Conservation (phyloP, 2,888 invertebrate genomes). For the Cacoxenus indagator region DNA sequence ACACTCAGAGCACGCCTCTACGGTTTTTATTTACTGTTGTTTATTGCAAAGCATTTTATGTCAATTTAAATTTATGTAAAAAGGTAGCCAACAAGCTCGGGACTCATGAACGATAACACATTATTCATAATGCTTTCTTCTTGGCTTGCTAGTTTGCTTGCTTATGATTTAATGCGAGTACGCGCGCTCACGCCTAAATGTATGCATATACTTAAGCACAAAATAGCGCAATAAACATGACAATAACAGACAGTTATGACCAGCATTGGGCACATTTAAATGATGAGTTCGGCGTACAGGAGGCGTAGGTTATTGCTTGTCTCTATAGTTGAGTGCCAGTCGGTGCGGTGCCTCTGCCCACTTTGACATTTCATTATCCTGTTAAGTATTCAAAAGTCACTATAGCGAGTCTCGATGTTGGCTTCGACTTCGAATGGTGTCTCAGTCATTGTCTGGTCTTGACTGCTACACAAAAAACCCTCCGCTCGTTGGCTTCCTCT, state of each 20-base stretch:
- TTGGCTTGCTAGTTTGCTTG: slow-evolving; percentile 29
- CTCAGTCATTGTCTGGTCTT: not conserved
- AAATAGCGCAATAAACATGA: slow-evolving; percentile 38
- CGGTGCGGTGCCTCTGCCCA: slow-evolving; percentile 47
- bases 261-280: too few species aligned
- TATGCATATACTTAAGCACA: slow-evolving; percentile 58
- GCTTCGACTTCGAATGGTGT: not conserved
- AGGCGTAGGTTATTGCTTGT: not conserved
- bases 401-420: slow-evolving; percentile 29
- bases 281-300: too few species aligned
- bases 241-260: slow-evolving; percentile 35
- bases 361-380: slow-evolving; percentile 66
- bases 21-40: too few species aligned
- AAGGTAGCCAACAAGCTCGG: slow-evolving; percentile 39
- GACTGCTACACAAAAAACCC: not conserved
- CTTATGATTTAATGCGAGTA: slow-evolving; percentile 60
- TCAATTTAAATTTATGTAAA: slow-evolving; percentile 63
- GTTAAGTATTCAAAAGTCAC: slow-evolving; percentile 65
- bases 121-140: slow-evolving; percentile 33
- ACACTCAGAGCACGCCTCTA: slow-evolving; percentile 30
- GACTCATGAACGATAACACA: slow-evolving; percentile 31
- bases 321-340: not conserved
- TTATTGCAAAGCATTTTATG: slow-evolving; percentile 45
- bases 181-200: slow-evolving; percentile 52
- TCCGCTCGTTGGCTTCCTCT: too few species aligned